These are phyloP conservation scores for Pteronura brasiliensis DNA, from an alignment of 2,113 vertebrate species.

Conservation along the genomic window DNA sequence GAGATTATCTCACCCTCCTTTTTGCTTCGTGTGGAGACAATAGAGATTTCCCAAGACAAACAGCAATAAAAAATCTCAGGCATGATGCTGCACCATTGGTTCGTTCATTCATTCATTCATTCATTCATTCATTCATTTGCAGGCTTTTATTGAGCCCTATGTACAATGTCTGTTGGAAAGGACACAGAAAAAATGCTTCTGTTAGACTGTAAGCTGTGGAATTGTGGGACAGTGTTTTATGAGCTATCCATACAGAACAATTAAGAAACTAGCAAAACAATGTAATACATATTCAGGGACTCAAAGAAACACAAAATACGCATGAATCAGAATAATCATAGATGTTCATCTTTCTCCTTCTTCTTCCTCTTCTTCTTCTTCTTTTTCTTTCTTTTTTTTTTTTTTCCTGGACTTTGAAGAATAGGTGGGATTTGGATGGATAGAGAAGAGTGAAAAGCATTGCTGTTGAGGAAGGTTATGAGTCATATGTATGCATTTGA, in stretches of 20 bases:
- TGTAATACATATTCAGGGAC: background rate
- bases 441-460: background rate
- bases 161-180: background rate
- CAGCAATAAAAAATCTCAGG: background rate
- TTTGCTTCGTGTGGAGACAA: background rate
- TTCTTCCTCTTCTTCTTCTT: background rate
- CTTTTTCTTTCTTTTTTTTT: background rate
- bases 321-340: background rate
- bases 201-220: background rate
- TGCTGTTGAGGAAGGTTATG: background rate
- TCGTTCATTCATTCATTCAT: background rate
- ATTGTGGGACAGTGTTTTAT: background rate
- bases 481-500: rapidly evolving
- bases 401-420: background rate
- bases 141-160: background rate
- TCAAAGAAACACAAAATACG: background rate
- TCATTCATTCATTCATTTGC: background rate
- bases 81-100: background rate
- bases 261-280: background rate
- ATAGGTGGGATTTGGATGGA: background rate
- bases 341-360: background rate
- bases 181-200: background rate
- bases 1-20: background rate
- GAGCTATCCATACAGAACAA: background rate
- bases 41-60: background rate